phyloP scores from a whole-genome alignment of 1,140 invertebrate species.

The Drosophila orosa region DNA sequence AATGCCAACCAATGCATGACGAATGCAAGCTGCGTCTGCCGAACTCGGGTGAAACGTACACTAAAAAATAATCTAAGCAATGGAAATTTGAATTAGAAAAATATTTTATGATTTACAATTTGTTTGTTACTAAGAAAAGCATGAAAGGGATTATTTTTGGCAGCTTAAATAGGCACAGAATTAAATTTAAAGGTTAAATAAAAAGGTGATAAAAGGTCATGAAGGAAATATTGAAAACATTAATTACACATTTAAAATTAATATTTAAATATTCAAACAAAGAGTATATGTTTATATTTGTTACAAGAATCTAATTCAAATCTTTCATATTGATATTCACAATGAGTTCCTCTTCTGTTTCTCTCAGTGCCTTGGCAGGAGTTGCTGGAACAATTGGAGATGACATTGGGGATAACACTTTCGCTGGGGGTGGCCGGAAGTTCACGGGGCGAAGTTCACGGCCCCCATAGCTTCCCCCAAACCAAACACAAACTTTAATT shows the following conservation, averaged over 20 bases:
- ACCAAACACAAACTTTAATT: slow-evolving; percentile 77
- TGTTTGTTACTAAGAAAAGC: background rate
- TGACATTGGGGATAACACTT: slow-evolving; percentile 69
- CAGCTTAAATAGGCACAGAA: background rate
- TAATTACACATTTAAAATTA: background rate
- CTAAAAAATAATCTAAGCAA: no score
- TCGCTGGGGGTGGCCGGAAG: slow-evolving; percentile 53
- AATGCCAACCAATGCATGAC: slow-evolving; percentile 78
- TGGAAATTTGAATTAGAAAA: background rate
- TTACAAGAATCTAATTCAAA: no score
- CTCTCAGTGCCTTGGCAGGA: background rate
- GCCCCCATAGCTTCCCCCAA: slow-evolving; percentile 2
- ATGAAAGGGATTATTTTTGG: background rate
- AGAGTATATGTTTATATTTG: background rate
- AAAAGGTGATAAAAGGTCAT: background rate
- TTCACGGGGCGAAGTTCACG: slow-evolving; percentile 60
- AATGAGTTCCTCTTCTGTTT: background rate
- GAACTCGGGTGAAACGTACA: background rate
- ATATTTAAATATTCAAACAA: background rate
- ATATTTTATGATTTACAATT: background rate
- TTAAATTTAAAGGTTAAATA: background rate
- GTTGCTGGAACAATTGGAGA: slow-evolving; percentile 5
- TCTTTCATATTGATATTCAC: background rate
- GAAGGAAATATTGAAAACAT: background rate
- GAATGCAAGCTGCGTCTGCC: slow-evolving; percentile 53